Base-by-base conservation (phyloP, 2,797 vertebrate genomes). In the Gouania willdenowi region DNA sequence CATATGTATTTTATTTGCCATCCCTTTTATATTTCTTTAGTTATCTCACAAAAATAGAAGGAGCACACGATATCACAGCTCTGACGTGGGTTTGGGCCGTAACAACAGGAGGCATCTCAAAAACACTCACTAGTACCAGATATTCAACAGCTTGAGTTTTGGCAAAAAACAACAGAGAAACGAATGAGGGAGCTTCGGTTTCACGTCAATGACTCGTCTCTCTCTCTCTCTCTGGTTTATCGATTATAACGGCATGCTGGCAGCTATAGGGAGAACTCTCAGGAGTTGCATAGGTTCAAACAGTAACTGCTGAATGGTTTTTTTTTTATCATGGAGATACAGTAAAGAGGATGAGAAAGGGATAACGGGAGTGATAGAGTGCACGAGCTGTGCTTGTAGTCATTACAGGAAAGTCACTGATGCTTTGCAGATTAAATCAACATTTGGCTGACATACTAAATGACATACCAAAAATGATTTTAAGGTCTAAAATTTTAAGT, bases 1-100 rank as follows among this genome's bases (percentile, higher is more conserved):
- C 88, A 88, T 86, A 83, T 81, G 84, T 71, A 87, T 78, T 90
- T 91, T 91, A 90, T 91, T 91, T 80, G 74, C 79, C 80, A 84
- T 79, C 74, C 81, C 82, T 76, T 20, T 84, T 71, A 76, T 79
- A 65, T 62, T 83, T 83, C 66, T 84, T 81, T 79, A 79, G 62
- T 82, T 58, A 79, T 85, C 71, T 87, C 83, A 89, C 85, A 89
- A 89, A 90, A 90, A 89, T 89, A 89, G 84, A 88, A 85, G 86
- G 82, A 87, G 84, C 80, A 89, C 87, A 88, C 71, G 47, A 80
- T 74, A 75, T 68, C 78, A 85, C 80, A 77, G 72, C 73, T 86
- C 64, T 61, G 80, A 85, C 64, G 71, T 55, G 54, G 74, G 72
- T 71, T 71, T 57, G 73, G 83, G 81, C 81, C 81, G 81, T 69